Base-by-base conservation (phyloP, 2,888 invertebrate genomes). In the Odontocolon sp. region DNA sequence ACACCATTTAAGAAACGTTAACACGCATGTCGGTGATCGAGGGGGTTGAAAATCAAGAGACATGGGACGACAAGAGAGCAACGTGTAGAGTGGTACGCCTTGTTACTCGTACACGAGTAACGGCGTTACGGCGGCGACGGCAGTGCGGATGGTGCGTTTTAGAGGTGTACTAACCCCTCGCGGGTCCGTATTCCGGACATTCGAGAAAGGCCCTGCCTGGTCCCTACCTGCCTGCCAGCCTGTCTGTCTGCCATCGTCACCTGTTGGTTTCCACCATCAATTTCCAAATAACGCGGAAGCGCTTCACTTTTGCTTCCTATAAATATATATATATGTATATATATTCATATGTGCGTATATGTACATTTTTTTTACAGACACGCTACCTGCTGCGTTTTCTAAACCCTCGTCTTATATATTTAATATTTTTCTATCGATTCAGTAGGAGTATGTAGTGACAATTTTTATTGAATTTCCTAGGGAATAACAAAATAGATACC, bases 241-340 rank as follows among this genome's bases (percentile, higher is more conserved):
- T 21, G 66, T 38, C 18, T 42, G 77, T 72, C 68, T 72, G 77
- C 72, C 77, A 77, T 64, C 72, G 69, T 77, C 83, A 83, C 81
- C 82, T 82, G 83, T 83, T 82, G 81, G 83, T 87, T 87, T 87
- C 85, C 87, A 87, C 84, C 85, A 85, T 87, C 85, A 87, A 87
- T 87, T 85, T 83, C 82, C 79, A 77, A 85, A 77, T 77, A 77
- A 77, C 72, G 50, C 57, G 50, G 52, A 77, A 68, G 57, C 64
- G 26, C 68, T 77, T 72, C 64, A 56, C 72, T 45, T 38, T n/a
- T 26, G 28, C 28, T 36, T n/a, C n/a, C n/a, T n/a, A n/a, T n/a
- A n/a, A n/a, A n/a, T n/a, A n/a, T n/a, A n/a, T n/a, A n/a, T n/a
- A n/a, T n/a, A n/a, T n/a, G n/a, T n/a, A n/a, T n/a, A n/a, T n/a